Evolutionary conservation across 2,797 vertebrate genomes (phyloP).

Genomic region (Brotula barbata): DNA sequence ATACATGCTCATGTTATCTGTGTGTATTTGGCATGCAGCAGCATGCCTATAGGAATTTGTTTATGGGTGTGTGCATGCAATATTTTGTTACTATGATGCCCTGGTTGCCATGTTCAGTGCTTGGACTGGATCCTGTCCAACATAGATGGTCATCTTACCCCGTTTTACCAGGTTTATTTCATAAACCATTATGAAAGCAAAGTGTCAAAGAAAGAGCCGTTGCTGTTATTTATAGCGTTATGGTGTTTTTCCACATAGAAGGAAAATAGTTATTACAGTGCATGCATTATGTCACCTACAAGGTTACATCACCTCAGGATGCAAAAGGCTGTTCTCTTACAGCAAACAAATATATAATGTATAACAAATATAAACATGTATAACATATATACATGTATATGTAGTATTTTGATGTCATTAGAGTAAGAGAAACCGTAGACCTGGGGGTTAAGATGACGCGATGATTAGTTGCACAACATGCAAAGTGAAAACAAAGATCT

Average conservation of each 20-base stretch:
- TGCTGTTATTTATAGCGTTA: conserved; percentile 7
- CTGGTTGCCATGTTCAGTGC: conserved; percentile 29
- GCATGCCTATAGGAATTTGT: conserved; percentile 1
- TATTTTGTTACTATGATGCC: conserved; percentile 27
- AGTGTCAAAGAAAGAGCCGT: conserved; percentile 14
- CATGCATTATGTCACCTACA: conserved; percentile 1
- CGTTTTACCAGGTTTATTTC: conserved; percentile 25
- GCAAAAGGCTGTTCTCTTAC: neutral
- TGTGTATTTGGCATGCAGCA: conserved; percentile 11
- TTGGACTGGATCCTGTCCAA: conserved; percentile 32
- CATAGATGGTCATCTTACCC: conserved; percentile 27
- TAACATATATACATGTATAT: too few species aligned
- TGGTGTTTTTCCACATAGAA: conserved; percentile 34
- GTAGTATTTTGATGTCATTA: too few species aligned
- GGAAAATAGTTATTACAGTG: conserved; percentile 4
- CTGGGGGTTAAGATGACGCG: too few species aligned
- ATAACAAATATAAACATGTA: neutral
- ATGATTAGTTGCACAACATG: too few species aligned
- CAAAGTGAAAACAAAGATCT: too few species aligned
- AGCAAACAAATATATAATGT: neutral
- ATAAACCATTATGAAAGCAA: conserved; percentile 9
- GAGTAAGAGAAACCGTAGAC: too few species aligned
- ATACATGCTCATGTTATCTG: conserved; percentile 15
- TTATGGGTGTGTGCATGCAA: conserved; percentile 15
- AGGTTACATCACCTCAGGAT: neutral